These are phyloP conservation scores for Pithys albifrons DNA, from an alignment of 2,113 vertebrate species.

Conservation along the genomic window DNA sequence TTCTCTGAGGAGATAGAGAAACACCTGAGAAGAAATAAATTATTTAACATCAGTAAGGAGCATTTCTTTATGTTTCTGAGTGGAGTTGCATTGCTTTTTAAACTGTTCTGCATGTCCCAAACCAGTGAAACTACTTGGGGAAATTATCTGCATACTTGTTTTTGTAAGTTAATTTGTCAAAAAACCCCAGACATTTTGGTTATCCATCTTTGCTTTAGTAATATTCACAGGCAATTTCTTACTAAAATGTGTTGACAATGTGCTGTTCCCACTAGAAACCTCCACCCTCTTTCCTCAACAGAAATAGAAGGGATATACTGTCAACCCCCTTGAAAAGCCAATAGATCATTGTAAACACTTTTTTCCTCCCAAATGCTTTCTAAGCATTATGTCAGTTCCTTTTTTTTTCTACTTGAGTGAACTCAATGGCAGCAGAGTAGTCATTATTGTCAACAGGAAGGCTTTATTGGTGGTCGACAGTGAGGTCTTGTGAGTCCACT, in stretches of 20 bases:
- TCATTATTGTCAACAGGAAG: constrained; percentile 16
- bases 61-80: background rate
- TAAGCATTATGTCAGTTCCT: constrained; percentile 19
- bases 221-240: background rate
- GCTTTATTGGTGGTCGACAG: background rate
- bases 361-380: constrained; percentile 9
- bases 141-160: background rate
- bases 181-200: background rate
- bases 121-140: background rate
- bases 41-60: background rate
- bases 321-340: background rate
- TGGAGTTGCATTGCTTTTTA: background rate
- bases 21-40: background rate
- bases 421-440: background rate
- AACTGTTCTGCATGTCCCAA: background rate
- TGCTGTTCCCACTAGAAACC: background rate
- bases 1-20: background rate
- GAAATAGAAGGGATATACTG: constrained; percentile 14
- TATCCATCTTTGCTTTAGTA: background rate
- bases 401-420: constrained; percentile 25
- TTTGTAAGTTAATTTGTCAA: background rate
- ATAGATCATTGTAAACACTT: constrained; percentile 2
- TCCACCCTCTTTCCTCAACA: background rate
- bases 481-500: background rate
- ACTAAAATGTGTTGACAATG: background rate